These are phyloP conservation scores for Cantharis flavilabris DNA, from an alignment of 2,888 invertebrate genomes.

Conservation along the genomic window DNA sequence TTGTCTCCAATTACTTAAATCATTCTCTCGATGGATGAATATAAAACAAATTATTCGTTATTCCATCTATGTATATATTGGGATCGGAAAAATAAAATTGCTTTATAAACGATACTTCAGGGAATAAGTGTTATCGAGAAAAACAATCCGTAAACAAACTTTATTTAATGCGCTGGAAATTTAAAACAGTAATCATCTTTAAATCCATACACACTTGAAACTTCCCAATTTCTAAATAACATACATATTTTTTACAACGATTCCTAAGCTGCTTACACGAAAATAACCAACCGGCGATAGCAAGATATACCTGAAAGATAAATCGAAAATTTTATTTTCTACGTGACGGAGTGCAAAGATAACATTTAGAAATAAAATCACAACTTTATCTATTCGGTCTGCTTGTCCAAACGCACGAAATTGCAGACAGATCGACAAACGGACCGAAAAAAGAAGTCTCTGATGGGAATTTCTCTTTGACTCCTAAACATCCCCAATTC, in stretches of 20 bases:
- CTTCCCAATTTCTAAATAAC: not conserved
- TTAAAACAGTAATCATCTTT: not conserved
- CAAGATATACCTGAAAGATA: not conserved
- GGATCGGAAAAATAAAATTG: not conserved
- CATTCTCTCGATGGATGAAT: not conserved
- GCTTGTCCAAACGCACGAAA: no score
- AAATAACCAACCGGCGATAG: not conserved
- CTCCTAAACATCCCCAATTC: no score
- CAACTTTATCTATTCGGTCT: not conserved
- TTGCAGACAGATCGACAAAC: no score
- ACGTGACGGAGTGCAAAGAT: not conserved
- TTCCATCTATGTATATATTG: no score
- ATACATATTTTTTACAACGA: not conserved
- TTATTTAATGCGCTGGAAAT: not conserved
- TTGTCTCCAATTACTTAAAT: constrained; percentile 5
- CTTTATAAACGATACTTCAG: not conserved
- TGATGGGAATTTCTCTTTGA: no score
- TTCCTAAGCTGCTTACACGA: not conserved
- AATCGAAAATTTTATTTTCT: not conserved
- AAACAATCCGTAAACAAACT: not conserved
- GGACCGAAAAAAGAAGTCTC: no score
- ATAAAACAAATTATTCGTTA: not conserved
- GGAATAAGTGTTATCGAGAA: not conserved
- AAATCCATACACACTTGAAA: not conserved
- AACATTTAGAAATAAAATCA: not conserved